Conservation (phyloP, 1,140 invertebrate genomes). For the Drosophila sp. region DNA sequence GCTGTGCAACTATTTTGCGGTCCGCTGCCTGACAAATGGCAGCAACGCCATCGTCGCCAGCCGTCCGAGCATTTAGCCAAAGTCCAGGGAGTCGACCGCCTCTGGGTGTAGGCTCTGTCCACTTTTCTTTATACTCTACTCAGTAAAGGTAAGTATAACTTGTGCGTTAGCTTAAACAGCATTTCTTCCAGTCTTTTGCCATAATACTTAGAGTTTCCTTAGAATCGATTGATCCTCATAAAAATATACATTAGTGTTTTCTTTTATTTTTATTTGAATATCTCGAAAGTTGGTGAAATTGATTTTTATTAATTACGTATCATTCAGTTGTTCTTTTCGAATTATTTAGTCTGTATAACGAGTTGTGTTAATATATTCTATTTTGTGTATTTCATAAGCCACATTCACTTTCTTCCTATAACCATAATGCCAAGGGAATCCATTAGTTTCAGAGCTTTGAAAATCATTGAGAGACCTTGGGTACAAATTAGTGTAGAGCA, state of each 20-base stretch:
- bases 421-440: too few relatives aligned
- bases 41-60: constrained; percentile 64
- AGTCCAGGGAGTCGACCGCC: constrained; percentile 57
- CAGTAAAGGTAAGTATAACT: background rate
- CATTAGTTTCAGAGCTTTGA: background rate
- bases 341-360: too few relatives aligned
- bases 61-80: constrained; percentile 72
- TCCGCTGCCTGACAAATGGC: constrained; percentile 80
- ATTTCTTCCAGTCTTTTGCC: background rate
- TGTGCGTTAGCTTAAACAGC: background rate
- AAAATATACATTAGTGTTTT: too few relatives aligned
- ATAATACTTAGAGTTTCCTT: background rate
- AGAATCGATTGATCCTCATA: too few relatives aligned
- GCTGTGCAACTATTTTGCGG: constrained; percentile 78
- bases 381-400: too few relatives aligned
- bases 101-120: constrained; percentile 43
- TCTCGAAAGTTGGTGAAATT: too few relatives aligned
- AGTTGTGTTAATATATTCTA: too few relatives aligned
- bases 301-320: too few relatives aligned
- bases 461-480: too few relatives aligned
- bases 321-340: too few relatives aligned
- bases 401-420: too few relatives aligned
- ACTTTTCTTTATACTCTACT: constrained; percentile 34
- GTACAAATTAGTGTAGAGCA: constrained; percentile 13
- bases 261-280: too few relatives aligned